Evolutionary conservation across 2,113 vertebrate genomes (phyloP).

Genomic region (Hemiprocne comata): DNA sequence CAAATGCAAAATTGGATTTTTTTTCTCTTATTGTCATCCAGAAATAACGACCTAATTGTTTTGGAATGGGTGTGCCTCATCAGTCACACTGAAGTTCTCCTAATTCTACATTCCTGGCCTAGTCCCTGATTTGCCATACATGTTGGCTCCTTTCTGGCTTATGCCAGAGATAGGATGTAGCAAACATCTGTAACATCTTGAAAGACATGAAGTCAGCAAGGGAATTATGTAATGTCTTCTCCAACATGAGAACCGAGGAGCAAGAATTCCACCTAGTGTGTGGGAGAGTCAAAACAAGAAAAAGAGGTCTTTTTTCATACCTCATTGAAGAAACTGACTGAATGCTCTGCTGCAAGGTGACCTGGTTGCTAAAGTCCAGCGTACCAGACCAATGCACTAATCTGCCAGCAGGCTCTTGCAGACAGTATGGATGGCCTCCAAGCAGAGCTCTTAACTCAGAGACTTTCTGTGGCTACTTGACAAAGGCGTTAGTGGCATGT

Average conservation of each 20-base stretch:
- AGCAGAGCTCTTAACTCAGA: not conserved
- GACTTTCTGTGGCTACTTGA: not conserved
- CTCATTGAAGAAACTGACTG: rapidly evolving
- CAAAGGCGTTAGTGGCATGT: not conserved
- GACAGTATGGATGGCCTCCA: not conserved
- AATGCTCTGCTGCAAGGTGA: not conserved
- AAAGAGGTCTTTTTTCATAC: not conserved
- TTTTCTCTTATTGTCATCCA: not conserved
- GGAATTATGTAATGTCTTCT: not conserved
- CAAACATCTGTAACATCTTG: not conserved
- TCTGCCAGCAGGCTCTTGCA: not conserved
- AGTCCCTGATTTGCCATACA: not conserved
- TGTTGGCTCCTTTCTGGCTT: not conserved
- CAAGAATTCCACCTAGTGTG: not conserved
- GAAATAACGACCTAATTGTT: not conserved
- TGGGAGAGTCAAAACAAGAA: not conserved
- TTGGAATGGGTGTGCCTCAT: not conserved
- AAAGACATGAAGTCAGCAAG: not conserved
- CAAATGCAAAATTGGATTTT: not conserved
- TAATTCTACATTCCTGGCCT: not conserved
- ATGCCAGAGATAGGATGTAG: not conserved
- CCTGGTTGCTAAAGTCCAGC: not conserved
- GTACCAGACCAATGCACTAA: not conserved
- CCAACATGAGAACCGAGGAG: not conserved
- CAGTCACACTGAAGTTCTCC: not conserved